Evolutionary conservation across 2,888 invertebrate species (phyloP).

Genomic region (Capitulum mitella): DNA sequence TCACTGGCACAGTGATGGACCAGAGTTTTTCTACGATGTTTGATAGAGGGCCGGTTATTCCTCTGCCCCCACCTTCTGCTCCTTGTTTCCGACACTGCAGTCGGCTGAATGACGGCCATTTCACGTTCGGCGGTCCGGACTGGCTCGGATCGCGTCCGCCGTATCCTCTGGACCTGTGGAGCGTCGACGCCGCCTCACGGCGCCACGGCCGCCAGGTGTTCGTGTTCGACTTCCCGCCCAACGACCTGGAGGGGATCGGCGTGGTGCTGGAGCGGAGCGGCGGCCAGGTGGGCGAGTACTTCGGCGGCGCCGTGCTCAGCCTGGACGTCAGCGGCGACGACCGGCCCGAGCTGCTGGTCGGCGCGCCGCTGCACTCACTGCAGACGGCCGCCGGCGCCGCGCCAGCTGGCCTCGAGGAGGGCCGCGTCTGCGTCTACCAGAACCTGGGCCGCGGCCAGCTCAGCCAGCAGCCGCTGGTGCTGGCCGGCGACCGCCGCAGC

Average conservation of each 20-base stretch:
- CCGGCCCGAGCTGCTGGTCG: constrained; percentile 42
- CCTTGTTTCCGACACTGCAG: too few relatives aligned
- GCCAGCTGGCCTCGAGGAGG: constrained; percentile 26
- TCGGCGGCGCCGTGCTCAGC: constrained; percentile 40
- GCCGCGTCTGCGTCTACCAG: constrained; percentile 30
- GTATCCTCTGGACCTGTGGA: too few relatives aligned
- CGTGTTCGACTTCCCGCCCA: constrained; percentile 25
- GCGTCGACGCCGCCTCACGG: too few relatives aligned
- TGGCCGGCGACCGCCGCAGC: constrained; percentile 37
- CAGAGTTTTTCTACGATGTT: too few relatives aligned
- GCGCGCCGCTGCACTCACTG: constrained; percentile 40
- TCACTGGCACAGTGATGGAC: too few relatives aligned
- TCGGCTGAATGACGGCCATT: too few relatives aligned
- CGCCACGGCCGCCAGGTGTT: constrained; percentile 9
- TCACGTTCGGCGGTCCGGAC: too few relatives aligned
- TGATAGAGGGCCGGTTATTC: too few relatives aligned
- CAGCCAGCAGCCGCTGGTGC: constrained; percentile 20
- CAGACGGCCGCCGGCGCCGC: neutral
- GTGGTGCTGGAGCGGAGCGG: constrained; percentile 25
- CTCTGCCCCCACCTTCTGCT: too few relatives aligned
- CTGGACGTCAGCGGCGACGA: constrained; percentile 41
- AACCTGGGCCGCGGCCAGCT: constrained; percentile 16
- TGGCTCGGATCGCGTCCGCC: too few relatives aligned
- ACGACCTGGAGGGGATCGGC: neutral
- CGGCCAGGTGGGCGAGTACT: constrained; percentile 40